A percentile compares a stretch with the other conserved stretches of the same genome.
These are phyloP conservation scores for Enteromius thamalakanensis DNA, from an alignment of 2,797 vertebrate genomes.

Conservation along the genomic window DNA sequence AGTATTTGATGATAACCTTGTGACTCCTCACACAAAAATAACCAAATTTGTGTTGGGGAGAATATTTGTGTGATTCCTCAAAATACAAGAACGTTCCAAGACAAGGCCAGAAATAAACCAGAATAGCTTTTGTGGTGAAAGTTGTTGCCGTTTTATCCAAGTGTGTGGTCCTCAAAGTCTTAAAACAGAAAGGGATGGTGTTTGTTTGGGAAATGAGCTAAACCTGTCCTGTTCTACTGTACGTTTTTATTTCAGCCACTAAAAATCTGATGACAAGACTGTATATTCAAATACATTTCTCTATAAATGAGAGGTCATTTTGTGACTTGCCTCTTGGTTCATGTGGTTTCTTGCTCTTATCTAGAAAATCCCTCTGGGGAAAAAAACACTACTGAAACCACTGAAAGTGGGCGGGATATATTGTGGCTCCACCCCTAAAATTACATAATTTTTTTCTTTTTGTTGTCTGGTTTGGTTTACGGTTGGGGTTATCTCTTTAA, in stretches of 20 bases:
- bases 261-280: too few species aligned
- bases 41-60: background rate
- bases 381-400: background rate
- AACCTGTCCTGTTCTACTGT: background rate
- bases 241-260: too few species aligned
- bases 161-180: conserved; percentile 14
- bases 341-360: background rate
- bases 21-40: background rate
- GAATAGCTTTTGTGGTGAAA: background rate
- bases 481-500: background rate
- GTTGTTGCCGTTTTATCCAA: background rate
- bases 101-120: background rate
- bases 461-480: background rate
- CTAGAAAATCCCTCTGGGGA: background rate
- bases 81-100: background rate
- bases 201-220: background rate
- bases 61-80: background rate
- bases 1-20: conserved; percentile 16
- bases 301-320: background rate
- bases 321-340: background rate
- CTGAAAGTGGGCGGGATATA: background rate
- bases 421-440: background rate
- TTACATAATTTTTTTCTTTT: background rate
- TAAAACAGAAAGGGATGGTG: background rate
- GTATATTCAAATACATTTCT: background rate